A percentile compares a stretch with the other conserved stretches of the same genome.
phyloP scores from a whole-genome alignment of 2,888 invertebrate species.

The Athripsodes cinereus region DNA sequence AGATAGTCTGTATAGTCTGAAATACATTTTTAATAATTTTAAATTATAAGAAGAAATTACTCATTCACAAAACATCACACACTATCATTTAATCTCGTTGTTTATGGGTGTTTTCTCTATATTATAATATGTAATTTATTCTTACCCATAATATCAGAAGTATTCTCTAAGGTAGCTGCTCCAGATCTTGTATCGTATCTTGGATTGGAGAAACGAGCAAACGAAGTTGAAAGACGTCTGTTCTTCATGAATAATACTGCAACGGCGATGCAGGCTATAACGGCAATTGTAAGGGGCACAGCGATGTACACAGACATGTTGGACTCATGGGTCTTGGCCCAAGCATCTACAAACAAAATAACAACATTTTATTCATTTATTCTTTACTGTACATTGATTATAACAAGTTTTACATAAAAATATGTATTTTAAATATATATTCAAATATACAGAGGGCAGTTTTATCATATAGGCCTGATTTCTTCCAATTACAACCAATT shows the following conservation, averaged over 20 bases:
- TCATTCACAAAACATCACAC: too few species aligned
- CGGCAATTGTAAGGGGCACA: conserved; percentile 51
- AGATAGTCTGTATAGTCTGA: too few species aligned
- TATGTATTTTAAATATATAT: too few species aligned
- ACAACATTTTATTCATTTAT: not conserved
- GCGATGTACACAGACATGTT: conserved; percentile 38
- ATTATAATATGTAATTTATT: too few species aligned
- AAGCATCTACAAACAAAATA: conserved; percentile 4
- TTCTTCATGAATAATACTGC: conserved; percentile 60
- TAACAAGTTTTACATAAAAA: not conserved
- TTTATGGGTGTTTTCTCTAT: too few species aligned
- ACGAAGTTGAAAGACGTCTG: conserved; percentile 67
- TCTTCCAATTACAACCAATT: too few species aligned
- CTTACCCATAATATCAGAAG: conserved; percentile 24
- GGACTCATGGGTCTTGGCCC: conserved; percentile 21
- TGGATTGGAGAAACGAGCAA: conserved; percentile 74
- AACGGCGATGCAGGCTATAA: conserved; percentile 51
- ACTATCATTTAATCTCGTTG: too few species aligned
- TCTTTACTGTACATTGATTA: too few species aligned
- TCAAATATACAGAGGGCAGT: too few species aligned
- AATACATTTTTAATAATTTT: too few species aligned
- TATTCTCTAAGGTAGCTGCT: conserved; percentile 75
- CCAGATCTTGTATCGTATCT: conserved; percentile 84
- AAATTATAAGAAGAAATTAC: too few species aligned
- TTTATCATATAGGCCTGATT: too few species aligned